These are phyloP conservation scores for Platyscapa corneri DNA, from an alignment of 1,140 invertebrate genomes.

Conservation along the genomic window DNA sequence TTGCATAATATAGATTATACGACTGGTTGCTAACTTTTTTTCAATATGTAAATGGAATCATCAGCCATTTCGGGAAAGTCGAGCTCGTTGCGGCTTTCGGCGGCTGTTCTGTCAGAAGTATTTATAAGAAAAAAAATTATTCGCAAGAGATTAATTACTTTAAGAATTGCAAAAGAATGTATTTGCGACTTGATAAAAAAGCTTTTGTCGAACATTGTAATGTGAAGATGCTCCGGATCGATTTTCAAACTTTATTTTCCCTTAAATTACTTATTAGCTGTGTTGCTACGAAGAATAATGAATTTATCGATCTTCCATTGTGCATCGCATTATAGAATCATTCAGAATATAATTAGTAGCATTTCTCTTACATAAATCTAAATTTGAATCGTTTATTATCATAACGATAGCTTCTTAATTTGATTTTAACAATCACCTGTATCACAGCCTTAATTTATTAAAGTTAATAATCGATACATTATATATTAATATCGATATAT, in stretches of 20 bases:
- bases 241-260: neutral
- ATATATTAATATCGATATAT: too few relatives aligned
- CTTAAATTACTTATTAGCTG: neutral
- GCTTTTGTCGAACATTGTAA: neutral
- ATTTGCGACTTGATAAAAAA: constrained; percentile 15
- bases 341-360: neutral
- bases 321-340: neutral
- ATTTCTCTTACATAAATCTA: neutral
- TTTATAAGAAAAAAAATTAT: constrained; percentile 7
- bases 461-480: too few relatives aligned
- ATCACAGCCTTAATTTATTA: too few relatives aligned
- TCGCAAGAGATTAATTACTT: neutral
- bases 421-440: too few relatives aligned
- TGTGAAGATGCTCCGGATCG: neutral
- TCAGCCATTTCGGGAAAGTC: neutral
- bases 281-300: neutral
- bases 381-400: neutral
- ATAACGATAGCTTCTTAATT: neutral
- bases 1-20: neutral
- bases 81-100: neutral
- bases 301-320: neutral
- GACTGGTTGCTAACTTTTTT: neutral
- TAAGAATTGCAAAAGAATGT: constrained; percentile 12
- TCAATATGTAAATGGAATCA: neutral
- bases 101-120: too few relatives aligned